Evolutionary conservation across 2,113 vertebrate genomes (phyloP).

Genomic region (Caracal caracal): DNA sequence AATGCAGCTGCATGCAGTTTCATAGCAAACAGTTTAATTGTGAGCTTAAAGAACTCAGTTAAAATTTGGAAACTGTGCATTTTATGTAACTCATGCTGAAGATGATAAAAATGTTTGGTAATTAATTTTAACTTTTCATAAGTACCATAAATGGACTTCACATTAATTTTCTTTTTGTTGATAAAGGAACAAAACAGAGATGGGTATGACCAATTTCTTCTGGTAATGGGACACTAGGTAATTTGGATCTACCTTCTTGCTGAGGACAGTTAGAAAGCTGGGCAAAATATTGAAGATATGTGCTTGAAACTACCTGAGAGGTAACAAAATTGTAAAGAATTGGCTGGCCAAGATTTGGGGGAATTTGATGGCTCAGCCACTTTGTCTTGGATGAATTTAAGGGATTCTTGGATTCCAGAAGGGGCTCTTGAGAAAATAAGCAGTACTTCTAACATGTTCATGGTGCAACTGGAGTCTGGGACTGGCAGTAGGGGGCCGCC

Average conservation of each 20-base stretch:
- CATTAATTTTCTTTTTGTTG: slow-evolving; percentile 35
- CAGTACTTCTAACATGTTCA: neutral
- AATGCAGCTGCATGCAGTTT: slow-evolving; percentile 66
- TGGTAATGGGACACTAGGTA: neutral
- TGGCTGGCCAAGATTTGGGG: neutral
- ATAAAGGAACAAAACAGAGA: neutral
- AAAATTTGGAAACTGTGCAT: slow-evolving; percentile 58
- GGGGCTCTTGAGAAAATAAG: neutral
- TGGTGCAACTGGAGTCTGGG: neutral
- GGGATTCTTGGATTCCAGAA: neutral
- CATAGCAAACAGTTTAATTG: slow-evolving; percentile 62
- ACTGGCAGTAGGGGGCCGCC: neutral
- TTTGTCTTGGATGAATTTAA: neutral
- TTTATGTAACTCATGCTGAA: slow-evolving; percentile 2
- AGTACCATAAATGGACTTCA: neutral
- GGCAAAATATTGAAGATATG: neutral
- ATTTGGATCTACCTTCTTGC: neutral
- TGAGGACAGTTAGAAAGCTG: neutral
- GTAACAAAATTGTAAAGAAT: neutral
- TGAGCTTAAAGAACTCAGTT: slow-evolving; percentile 34
- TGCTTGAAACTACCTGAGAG: neutral
- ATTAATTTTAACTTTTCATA: slow-evolving; percentile 42
- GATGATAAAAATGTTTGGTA: neutral
- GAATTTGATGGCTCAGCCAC: neutral
- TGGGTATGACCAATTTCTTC: neutral